Evolutionary conservation across 2,888 invertebrate species (phyloP), one percentile per base, ranked within the genome.

Genomic region (Lasioglossum calceatum): DNA sequence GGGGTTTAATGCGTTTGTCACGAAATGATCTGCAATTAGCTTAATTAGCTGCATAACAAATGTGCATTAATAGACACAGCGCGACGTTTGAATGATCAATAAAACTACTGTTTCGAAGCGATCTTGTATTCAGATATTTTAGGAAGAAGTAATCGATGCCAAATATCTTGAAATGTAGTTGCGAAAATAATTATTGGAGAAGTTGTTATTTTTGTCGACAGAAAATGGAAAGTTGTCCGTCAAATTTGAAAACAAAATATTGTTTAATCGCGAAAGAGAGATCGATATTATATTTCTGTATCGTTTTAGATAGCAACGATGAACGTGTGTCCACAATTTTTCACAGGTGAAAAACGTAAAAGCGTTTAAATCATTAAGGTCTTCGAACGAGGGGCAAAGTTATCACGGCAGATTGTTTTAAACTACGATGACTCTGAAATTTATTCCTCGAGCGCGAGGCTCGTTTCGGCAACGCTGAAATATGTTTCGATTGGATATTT

Each of bases 21-120:
- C 23, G 14, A 50, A 75, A 50, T 82, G 74, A 85, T 83, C 27
- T 54, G 54, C 54, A 79, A 83, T 79, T 84, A 83, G 67, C 47
- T 74, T 70, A 79, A 79, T 83, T 76, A 44, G 36, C 10, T 72
- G 42, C 79, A 76, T 79, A 83, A 83, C 50, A 61, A 36, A 36
- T 54, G 61, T 14, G 2, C 14, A 36, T 64, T 82, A 64, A 79
- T 72, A 36, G 54, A 61, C 5, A 1, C 23, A 8, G 14, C 1
- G 32, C 7, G 67, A 32, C 32, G 36, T 19, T 36, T 16, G 32
- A 54, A 54, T 2, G 23, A 54, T 54, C 54, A 2, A 23, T 54
- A 8, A 54, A 54, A 8, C 23, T 23, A 8, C 54, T 8, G 23
- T 23, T 23, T 8, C 8, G 8, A 50, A 23, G 2, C 23, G 50